Conservation (phyloP, 2,113 vertebrate genomes). For the Tyto alba region DNA sequence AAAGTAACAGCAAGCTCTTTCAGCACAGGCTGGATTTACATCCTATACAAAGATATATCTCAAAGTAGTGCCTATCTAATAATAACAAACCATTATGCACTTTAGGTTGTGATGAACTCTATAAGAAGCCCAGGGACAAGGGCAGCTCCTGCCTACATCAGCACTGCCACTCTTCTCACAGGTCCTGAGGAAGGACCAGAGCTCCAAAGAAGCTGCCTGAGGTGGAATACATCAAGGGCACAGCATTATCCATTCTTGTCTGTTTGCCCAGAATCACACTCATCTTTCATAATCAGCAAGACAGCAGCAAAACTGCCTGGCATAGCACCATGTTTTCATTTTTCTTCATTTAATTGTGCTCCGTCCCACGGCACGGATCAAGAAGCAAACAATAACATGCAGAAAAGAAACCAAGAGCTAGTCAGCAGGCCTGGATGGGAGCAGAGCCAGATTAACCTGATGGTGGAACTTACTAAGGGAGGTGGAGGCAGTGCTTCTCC, state of each 20-base stretch:
- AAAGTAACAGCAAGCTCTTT: neutral
- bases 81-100: accelerated
- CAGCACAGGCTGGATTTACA: neutral
- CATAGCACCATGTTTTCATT: constrained; percentile 25
- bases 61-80: neutral
- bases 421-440: neutral
- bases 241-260: neutral
- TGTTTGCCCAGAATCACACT: constrained; percentile 41
- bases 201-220: neutral
- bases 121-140: neutral
- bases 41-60: neutral
- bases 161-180: neutral
- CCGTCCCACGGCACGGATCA: neutral
- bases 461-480: neutral
- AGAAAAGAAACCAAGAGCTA: constrained; percentile 1
- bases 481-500: neutral
- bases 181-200: neutral
- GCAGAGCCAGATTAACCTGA: neutral
- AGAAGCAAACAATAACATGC: constrained; percentile 6
- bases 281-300: constrained; percentile 55
- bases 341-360: constrained; percentile 52
- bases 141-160: neutral
- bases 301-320: constrained; percentile 45
- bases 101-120: neutral
- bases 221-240: neutral